Percentiles rank a stretch among this genome's conserved stretches.
Conservation (phyloP, 2,113 vertebrate genomes). For the Poeciliopsis prolifica region DNA sequence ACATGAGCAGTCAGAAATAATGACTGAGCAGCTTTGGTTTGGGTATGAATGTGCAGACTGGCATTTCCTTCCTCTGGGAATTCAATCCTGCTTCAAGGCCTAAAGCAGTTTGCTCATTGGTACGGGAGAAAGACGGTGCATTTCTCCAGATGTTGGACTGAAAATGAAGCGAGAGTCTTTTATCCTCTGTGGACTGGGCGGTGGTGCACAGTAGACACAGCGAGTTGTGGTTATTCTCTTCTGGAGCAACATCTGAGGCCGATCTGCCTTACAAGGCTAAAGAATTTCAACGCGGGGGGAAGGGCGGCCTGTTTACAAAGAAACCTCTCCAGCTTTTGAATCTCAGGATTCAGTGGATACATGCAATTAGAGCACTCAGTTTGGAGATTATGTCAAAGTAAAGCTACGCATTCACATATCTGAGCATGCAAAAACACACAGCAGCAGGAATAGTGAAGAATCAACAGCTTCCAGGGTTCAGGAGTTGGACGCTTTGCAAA, state of each 20-base stretch:
- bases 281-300: slow-evolving; percentile 70
- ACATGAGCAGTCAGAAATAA: slow-evolving; percentile 49
- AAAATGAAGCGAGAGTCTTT: slow-evolving; percentile 8
- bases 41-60: slow-evolving; percentile 55
- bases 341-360: slow-evolving; percentile 9
- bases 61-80: slow-evolving; percentile 68
- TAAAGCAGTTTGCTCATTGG: slow-evolving; percentile 47
- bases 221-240: slow-evolving; percentile 34
- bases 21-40: slow-evolving; percentile 37
- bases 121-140: slow-evolving; percentile 2
- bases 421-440: neutral
- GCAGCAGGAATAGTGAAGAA: slow-evolving; percentile 53
- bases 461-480: slow-evolving; percentile 63
- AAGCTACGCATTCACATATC: neutral
- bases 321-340: slow-evolving; percentile 20
- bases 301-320: slow-evolving; percentile 32
- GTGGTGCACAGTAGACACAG: slow-evolving; percentile 18
- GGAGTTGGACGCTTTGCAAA: slow-evolving; percentile 58
- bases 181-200: slow-evolving; percentile 27
- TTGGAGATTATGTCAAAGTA: neutral
- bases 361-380: slow-evolving; percentile 5
- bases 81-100: slow-evolving; percentile 38
- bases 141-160: slow-evolving; percentile 36
- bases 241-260: slow-evolving; percentile 50
- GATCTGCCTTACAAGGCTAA: slow-evolving; percentile 73